These are phyloP conservation scores for Ceyx margarethae DNA, from an alignment of 2,113 vertebrate genomes.

Conservation along the genomic window DNA sequence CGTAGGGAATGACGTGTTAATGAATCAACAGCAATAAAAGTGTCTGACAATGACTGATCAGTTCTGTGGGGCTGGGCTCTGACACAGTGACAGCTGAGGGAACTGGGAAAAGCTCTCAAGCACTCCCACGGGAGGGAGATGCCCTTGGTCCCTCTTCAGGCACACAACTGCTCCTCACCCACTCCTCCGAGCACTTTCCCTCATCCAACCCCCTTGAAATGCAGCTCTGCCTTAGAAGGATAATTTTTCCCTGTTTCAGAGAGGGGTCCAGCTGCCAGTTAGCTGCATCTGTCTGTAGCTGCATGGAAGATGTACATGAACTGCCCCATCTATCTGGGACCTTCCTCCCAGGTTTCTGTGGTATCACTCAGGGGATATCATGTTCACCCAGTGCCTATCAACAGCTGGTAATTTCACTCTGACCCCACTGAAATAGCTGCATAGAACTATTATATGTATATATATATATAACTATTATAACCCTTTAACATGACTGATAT, in stretches of 20 bases:
- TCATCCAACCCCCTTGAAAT: neutral
- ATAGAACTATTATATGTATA: neutral
- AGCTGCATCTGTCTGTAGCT: neutral
- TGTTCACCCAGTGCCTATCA: neutral
- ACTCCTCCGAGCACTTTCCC: neutral
- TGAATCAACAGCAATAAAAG: neutral
- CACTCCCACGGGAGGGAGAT: neutral
- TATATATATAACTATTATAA: neutral
- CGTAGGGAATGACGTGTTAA: neutral
- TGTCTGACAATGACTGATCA: neutral
- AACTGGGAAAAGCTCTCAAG: neutral
- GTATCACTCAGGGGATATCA: no score
- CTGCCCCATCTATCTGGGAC: neutral
- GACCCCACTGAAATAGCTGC: neutral
- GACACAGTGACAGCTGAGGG: neutral
- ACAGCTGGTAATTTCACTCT: neutral
- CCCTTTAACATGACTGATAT: neutral
- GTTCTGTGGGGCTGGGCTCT: neutral
- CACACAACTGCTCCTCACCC: accelerated
- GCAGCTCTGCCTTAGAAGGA: neutral
- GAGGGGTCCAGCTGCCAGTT: neutral
- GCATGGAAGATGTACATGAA: neutral
- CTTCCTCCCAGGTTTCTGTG: neutral
- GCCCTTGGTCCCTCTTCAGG: neutral
- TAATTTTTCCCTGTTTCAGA: neutral